Evolutionary conservation across 1,140 invertebrate genomes (phyloP).

Genomic region (Arctopsyche grandis): DNA sequence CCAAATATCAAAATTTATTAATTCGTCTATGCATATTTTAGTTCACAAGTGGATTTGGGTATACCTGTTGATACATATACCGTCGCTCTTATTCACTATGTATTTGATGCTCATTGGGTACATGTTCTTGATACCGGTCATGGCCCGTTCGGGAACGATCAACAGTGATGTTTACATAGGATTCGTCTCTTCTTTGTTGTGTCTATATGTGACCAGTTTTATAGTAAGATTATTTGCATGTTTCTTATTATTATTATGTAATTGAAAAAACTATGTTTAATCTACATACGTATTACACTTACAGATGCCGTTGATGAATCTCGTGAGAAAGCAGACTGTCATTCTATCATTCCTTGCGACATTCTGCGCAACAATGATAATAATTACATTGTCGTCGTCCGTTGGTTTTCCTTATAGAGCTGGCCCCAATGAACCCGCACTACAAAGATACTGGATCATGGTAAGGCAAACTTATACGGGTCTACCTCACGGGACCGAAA

Average conservation of each 20-base stretch:
- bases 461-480: slow-evolving; percentile 19
- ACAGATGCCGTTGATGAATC: slow-evolving; percentile 46
- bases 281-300: not conserved
- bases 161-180: slow-evolving; percentile 51
- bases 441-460: slow-evolving; percentile 53
- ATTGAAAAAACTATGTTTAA: not conserved
- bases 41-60: slow-evolving; percentile 52
- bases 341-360: slow-evolving; percentile 34
- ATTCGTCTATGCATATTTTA: slow-evolving; percentile 31
- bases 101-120: slow-evolving; percentile 47
- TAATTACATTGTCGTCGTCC: slow-evolving; percentile 36
- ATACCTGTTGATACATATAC: slow-evolving; percentile 45
- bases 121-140: slow-evolving; percentile 46
- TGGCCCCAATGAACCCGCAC: slow-evolving; percentile 43
- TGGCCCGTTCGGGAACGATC: slow-evolving; percentile 50
- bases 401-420: slow-evolving; percentile 46
- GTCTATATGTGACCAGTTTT: slow-evolving; percentile 34
- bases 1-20: not conserved
- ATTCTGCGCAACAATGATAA: slow-evolving; percentile 43
- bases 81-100: slow-evolving; percentile 38
- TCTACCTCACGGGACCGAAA: no score
- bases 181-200: slow-evolving; percentile 31
- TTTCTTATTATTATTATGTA: not conserved
- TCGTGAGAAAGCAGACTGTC: slow-evolving; percentile 35
- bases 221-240: slow-evolving; percentile 31